Percentiles rank a stretch among this genome's conserved stretches.
Conservation (phyloP, 1,140 invertebrate genomes). For the Drosophila navojoa region DNA sequence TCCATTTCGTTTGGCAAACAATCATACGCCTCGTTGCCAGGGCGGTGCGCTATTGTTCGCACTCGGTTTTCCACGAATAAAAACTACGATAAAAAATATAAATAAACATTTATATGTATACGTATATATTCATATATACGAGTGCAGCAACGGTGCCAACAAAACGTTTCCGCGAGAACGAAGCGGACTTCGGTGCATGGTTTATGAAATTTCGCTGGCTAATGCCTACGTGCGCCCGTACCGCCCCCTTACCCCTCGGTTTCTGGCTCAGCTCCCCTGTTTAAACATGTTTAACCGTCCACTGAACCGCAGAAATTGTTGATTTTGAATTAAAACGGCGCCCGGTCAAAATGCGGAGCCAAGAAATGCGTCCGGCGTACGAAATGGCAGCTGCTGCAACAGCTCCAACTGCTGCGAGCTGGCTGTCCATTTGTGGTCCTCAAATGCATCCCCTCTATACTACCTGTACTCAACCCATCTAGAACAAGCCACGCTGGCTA, state of each 20-base stretch:
- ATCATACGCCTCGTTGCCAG: constrained; percentile 70
- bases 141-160: constrained; percentile 33
- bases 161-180: constrained; percentile 48
- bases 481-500: constrained; percentile 49
- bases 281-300: constrained; percentile 81
- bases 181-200: constrained; percentile 32
- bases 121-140: constrained; percentile 10
- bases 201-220: constrained; percentile 45
- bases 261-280: constrained; percentile 23
- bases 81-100: constrained; percentile 9
- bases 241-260: neutral
- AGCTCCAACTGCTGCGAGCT: constrained; percentile 10
- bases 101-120: neutral
- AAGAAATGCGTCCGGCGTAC: constrained; percentile 64
- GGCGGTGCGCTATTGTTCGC: constrained; percentile 52
- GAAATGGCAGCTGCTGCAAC: constrained; percentile 33
- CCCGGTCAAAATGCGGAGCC: constrained; percentile 19
- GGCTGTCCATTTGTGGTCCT: constrained; percentile 69
- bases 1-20: constrained; percentile 69
- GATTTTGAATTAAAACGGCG: constrained; percentile 79
- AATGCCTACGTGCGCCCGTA: constrained; percentile 23
- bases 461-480: neutral
- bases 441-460: neutral
- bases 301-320: constrained; percentile 79
- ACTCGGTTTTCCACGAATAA: constrained; percentile 23